Evolutionary conservation across 1,140 invertebrate genomes (phyloP).

Genomic region (Caenorhabditis briggsae): DNA sequence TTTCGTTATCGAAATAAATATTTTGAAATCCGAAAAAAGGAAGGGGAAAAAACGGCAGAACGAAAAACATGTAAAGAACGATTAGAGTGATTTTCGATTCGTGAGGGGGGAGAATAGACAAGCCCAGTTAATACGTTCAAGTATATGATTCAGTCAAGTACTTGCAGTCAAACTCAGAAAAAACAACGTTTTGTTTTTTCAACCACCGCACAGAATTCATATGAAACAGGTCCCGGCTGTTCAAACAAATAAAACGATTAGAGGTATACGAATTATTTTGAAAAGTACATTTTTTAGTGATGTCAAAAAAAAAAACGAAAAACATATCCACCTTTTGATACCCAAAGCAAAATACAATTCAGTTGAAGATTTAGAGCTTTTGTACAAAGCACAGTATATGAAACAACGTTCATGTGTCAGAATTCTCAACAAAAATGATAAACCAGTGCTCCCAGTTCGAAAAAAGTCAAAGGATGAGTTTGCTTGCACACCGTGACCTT

Average conservation of each 20-base stretch:
- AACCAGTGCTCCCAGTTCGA: neutral
- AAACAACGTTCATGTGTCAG: no score
- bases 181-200: conserved; percentile 25
- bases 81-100: conserved; percentile 7
- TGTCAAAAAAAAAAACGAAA: no score
- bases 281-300: no score
- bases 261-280: no score
- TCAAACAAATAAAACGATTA: neutral
- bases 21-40: neutral
- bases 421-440: no score
- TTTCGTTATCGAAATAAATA: neutral
- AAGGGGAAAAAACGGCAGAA: neutral
- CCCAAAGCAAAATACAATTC: no score
- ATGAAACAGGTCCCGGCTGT: neutral
- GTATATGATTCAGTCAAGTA: conserved; percentile 47
- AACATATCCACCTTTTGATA: no score
- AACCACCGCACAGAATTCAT: conserved; percentile 14
- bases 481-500: conserved; percentile 11
- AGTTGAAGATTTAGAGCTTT: no score
- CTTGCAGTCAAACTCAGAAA: neutral
- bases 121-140: conserved; percentile 14
- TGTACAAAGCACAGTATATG: no score
- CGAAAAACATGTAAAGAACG: neutral
- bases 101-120: neutral
- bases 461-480: conserved; percentile 6